Evolutionary conservation across 2,113 vertebrate genomes (phyloP).

Genomic region (Tapirus terrestris): DNA sequence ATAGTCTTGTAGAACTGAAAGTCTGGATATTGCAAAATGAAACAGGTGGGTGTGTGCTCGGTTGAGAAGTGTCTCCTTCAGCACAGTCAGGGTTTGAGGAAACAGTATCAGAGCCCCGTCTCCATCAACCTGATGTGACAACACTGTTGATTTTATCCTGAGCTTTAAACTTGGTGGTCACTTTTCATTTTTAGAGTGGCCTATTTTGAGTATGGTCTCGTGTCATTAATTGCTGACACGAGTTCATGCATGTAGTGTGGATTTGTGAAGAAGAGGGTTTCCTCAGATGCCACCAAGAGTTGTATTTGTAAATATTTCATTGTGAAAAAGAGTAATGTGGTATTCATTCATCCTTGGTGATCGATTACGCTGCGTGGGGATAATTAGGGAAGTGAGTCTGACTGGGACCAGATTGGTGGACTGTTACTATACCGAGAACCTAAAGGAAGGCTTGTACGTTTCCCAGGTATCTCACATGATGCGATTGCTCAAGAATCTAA

Average conservation of each 20-base stretch:
- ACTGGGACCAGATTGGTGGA: not conserved
- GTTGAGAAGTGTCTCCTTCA: rapidly evolving
- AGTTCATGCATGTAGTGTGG: not conserved
- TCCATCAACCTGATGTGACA: not conserved
- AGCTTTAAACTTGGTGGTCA: not conserved
- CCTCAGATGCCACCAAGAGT: not conserved
- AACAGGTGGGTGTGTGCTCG: slow-evolving; percentile 85
- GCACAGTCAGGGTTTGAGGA: not conserved
- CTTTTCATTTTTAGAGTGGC: not conserved
- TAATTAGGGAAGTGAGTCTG: not conserved
- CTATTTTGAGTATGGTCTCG: not conserved
- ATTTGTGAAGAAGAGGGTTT: not conserved
- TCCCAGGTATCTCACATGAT: slow-evolving; percentile 93
- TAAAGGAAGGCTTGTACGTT: slow-evolving; percentile 25
- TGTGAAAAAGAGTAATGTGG: not conserved
- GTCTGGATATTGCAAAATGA: slow-evolving; percentile 98
- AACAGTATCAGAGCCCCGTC: rapidly evolving
- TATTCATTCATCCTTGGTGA: not conserved
- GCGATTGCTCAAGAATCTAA: slow-evolving; percentile 94
- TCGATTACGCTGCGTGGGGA: no score
- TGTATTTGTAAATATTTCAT: not conserved
- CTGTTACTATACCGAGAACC: not conserved
- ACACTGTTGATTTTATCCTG: not conserved
- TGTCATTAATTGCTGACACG: not conserved
- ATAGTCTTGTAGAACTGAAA: slow-evolving; percentile 97